Evolutionary conservation across 2,888 invertebrate species (phyloP).

Genomic region (Rhagophthalmus giganteus): DNA sequence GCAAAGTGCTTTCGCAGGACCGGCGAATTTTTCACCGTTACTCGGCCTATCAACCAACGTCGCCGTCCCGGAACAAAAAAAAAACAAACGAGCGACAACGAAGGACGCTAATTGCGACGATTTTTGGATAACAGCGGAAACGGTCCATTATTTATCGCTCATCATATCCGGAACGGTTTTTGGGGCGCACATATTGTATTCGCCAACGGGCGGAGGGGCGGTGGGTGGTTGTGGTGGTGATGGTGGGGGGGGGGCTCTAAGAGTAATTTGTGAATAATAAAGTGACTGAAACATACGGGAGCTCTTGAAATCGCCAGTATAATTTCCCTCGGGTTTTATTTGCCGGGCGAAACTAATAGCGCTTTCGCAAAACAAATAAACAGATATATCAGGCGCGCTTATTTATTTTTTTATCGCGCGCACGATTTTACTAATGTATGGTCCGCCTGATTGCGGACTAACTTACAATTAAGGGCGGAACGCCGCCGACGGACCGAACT

Average conservation of each 20-base stretch:
- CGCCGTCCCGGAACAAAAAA: too few relatives aligned
- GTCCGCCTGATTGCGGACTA: neutral
- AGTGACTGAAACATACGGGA: slow-evolving; percentile 22
- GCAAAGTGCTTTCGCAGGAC: slow-evolving; percentile 25
- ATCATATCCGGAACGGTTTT: too few relatives aligned
- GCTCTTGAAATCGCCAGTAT: slow-evolving; percentile 18
- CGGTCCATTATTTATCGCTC: too few relatives aligned
- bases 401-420: too few relatives aligned
- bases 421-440: slow-evolving; percentile 1
- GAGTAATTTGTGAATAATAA: slow-evolving; percentile 23
- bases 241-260: too few relatives aligned
- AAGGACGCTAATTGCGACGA: too few relatives aligned
- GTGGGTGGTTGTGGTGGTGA: too few relatives aligned
- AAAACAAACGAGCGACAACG: too few relatives aligned
- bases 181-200: too few relatives aligned
- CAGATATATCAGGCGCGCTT: slow-evolving; percentile 11
- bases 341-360: slow-evolving; percentile 15
- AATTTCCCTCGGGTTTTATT: slow-evolving; percentile 25
- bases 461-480: slow-evolving; percentile 1
- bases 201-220: too few relatives aligned
- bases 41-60: slow-evolving; percentile 25
- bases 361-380: slow-evolving; percentile 14
- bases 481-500: too few relatives aligned
- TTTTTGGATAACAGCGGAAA: too few relatives aligned
- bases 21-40: slow-evolving; percentile 25